A percentile compares a stretch with the other conserved stretches of the same genome.
Conservation (phyloP, 35 echinoderm and acorn worm species). For the Patiria miniata region DNA sequence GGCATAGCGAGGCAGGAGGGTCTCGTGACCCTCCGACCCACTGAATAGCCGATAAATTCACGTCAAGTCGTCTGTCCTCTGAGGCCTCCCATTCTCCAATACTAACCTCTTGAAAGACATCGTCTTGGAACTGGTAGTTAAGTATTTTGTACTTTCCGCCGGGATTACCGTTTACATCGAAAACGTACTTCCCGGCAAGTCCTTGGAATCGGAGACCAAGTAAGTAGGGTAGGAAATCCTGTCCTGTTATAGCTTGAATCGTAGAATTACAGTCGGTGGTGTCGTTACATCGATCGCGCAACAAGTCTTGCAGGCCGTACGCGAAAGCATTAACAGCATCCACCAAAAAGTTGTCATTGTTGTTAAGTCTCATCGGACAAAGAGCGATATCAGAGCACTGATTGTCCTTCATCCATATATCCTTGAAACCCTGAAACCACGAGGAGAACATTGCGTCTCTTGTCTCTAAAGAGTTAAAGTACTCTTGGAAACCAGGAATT, state of each 20-base stretch:
- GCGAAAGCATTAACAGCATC: constrained; percentile 43
- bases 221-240: constrained; percentile 26
- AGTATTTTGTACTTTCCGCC: constrained; percentile 36
- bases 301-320: constrained; percentile 8
- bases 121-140: constrained; percentile 10
- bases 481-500: constrained; percentile 40
- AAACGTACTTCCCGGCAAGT: constrained; percentile 3
- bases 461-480: neutral
- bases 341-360: constrained; percentile 7
- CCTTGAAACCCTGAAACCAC: neutral
- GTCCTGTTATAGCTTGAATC: neutral
- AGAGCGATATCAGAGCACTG: neutral
- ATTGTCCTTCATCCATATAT: neutral
- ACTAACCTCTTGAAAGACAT: neutral
- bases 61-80: neutral
- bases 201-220: constrained; percentile 24
- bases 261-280: neutral
- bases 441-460: neutral
- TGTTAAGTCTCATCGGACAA: neutral
- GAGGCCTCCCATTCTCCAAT: constrained; percentile 30
- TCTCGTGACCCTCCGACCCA: neutral
- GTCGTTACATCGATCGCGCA: neutral
- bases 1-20: constrained; percentile 19
- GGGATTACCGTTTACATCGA: constrained; percentile 38
- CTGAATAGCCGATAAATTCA: neutral